A percentile compares a stretch with the other conserved stretches of the same genome.
phyloP scores from a whole-genome alignment of 2,888 invertebrate species.

The Chloroclystis v-ata region DNA sequence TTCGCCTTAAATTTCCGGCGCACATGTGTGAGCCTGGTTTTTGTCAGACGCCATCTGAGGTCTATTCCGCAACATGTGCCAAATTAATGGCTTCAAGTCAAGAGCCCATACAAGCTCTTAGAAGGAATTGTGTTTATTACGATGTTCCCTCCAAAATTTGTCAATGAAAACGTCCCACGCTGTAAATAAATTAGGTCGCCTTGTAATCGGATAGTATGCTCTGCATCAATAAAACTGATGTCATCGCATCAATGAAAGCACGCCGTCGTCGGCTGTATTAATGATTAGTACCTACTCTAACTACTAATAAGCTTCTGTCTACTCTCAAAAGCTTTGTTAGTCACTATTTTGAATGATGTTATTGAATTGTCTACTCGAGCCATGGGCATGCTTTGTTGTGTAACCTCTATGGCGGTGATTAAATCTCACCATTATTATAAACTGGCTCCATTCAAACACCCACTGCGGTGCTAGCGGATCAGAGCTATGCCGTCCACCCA shows the following conservation, averaged over 20 bases:
- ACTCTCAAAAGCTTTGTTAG: slow-evolving; percentile 64
- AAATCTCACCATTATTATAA: slow-evolving; percentile 78
- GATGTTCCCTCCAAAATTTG: slow-evolving; percentile 2
- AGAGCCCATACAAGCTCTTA: slow-evolving; percentile 48
- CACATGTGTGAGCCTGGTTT: slow-evolving; percentile 69
- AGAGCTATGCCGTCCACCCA: slow-evolving; percentile 78
- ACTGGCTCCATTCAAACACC: slow-evolving; percentile 78
- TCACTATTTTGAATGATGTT: slow-evolving; percentile 54
- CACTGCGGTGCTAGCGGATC: slow-evolving; percentile 73
- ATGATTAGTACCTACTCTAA: slow-evolving; percentile 50
- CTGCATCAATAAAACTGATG: slow-evolving; percentile 24
- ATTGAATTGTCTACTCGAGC: slow-evolving; percentile 55
- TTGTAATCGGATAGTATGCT: slow-evolving; percentile 19
- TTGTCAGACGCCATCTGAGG: slow-evolving; percentile 65
- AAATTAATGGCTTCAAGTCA: slow-evolving; percentile 46
- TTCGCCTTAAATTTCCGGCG: slow-evolving; percentile 50
- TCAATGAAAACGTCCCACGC: slow-evolving; percentile 4
- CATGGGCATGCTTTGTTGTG: slow-evolving; percentile 72
- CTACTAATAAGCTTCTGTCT: slow-evolving; percentile 50
- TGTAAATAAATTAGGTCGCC: slow-evolving; percentile 14
- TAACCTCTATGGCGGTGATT: slow-evolving; percentile 76
- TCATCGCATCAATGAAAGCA: slow-evolving; percentile 25
- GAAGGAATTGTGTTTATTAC: slow-evolving; percentile 17
- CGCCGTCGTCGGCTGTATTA: slow-evolving; percentile 37
- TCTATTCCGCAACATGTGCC: slow-evolving; percentile 64